Conservation (phyloP, 2,113 vertebrate species). For the Passer montanus region DNA sequence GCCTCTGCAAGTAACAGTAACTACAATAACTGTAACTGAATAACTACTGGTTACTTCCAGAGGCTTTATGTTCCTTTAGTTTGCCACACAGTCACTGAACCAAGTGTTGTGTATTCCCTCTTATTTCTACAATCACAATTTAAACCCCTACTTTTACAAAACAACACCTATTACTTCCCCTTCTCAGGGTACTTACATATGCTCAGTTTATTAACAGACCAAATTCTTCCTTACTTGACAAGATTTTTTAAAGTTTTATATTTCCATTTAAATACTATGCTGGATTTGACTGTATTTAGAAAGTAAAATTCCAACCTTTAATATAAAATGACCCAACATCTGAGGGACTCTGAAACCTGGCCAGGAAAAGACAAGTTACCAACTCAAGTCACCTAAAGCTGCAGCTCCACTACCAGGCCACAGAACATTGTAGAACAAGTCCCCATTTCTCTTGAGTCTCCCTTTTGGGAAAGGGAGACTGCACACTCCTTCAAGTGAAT, state of each 20-base stretch:
- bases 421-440: not conserved
- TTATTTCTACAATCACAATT: not conserved
- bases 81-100: not conserved
- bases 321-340: not conserved
- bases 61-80: not conserved
- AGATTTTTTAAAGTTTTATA: not conserved
- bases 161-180: not conserved
- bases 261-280: not conserved
- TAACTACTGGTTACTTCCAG: not conserved
- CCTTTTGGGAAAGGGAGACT: not conserved
- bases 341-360: not conserved
- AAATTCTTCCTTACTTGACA: not conserved
- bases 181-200: not conserved
- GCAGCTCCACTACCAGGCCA: not conserved
- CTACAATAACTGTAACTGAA: not conserved
- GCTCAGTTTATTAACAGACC: not conserved
- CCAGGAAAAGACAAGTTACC: not conserved
- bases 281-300: not conserved
- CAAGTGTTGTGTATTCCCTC: not conserved
- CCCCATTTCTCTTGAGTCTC: not conserved
- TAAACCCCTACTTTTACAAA: not conserved
- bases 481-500: not conserved
- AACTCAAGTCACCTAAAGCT: not conserved
- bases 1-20: not conserved
- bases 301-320: not conserved